These are phyloP conservation scores for Lethenteron camtschaticum DNA, from an alignment of 2,113 vertebrate genomes.

Conservation along the genomic window DNA sequence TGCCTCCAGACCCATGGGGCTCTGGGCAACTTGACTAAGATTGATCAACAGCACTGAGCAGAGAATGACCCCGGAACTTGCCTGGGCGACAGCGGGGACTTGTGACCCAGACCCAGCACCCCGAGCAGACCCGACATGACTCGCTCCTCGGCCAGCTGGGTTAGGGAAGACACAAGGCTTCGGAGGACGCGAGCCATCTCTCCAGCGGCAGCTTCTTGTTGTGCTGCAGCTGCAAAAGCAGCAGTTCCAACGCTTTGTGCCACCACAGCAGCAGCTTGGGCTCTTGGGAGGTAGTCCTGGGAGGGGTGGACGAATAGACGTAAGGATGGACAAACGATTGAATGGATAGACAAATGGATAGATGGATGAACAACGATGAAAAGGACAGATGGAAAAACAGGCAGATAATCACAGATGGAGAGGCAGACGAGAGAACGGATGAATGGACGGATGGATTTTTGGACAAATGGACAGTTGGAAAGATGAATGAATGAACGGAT, in stretches of 20 bases:
- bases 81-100: conserved; percentile 70
- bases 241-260: conserved; percentile 58
- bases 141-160: conserved; percentile 58
- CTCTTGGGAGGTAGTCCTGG: conserved; percentile 49
- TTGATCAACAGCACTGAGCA: background rate
- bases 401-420: too few relatives aligned
- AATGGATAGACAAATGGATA: too few relatives aligned
- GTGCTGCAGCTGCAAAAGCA: conserved; percentile 49
- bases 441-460: too few relatives aligned
- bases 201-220: conserved; percentile 20
- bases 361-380: too few relatives aligned
- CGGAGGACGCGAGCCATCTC: conserved; percentile 29
- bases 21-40: too few relatives aligned
- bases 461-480: too few relatives aligned
- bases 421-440: too few relatives aligned
- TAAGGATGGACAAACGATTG: too few relatives aligned
- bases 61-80: conserved; percentile 13
- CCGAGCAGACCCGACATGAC: conserved; percentile 61
- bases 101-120: conserved; percentile 63
- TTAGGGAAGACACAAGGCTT: conserved; percentile 38
- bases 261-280: conserved; percentile 94
- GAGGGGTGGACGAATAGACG: conserved; percentile 3
- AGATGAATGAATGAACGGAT: too few relatives aligned
- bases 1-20: too few relatives aligned
- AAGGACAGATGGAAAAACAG: too few relatives aligned